A percentile compares a stretch with the other conserved stretches of the same genome.
phyloP scores from a whole-genome alignment of 2,888 invertebrate species.

The Beris morrisii region DNA sequence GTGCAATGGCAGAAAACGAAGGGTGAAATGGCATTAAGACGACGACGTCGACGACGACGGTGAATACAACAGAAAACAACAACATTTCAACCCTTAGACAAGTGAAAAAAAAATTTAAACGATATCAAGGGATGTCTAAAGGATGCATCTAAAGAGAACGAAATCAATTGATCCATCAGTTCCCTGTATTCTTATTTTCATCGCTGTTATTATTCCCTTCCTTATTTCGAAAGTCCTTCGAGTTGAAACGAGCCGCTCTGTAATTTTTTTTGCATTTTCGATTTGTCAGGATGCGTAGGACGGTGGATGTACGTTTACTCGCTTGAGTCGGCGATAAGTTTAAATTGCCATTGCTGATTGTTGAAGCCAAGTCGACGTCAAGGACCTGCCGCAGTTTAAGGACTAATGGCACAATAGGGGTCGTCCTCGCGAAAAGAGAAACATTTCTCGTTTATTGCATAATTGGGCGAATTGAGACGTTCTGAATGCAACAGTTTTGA shows the following conservation, averaged over 20 bases:
- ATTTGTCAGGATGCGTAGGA: neutral
- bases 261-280: constrained; percentile 28
- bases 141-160: constrained; percentile 20
- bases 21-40: constrained; percentile 6
- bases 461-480: neutral
- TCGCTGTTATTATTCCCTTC: constrained; percentile 1
- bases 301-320: no score
- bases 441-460: constrained; percentile 4
- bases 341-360: no score
- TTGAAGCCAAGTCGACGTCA: no score
- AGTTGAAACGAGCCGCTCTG: constrained; percentile 26
- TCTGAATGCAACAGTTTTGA: constrained; percentile 4
- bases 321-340: no score
- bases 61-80: constrained; percentile 24
- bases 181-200: constrained; percentile 8
- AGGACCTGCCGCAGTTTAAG: no score
- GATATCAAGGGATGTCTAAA: constrained; percentile 12
- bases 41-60: constrained; percentile 19
- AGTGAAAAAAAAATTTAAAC: constrained; percentile 22
- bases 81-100: constrained; percentile 8
- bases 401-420: neutral
- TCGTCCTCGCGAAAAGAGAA: neutral
- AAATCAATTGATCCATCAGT: constrained; percentile 39
- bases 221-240: neutral
- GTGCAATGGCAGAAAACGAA: constrained; percentile 13